Evolutionary conservation across 92 coral and sea anemone genomes (phyloP).

Genomic region (Palythoa grandis): DNA sequence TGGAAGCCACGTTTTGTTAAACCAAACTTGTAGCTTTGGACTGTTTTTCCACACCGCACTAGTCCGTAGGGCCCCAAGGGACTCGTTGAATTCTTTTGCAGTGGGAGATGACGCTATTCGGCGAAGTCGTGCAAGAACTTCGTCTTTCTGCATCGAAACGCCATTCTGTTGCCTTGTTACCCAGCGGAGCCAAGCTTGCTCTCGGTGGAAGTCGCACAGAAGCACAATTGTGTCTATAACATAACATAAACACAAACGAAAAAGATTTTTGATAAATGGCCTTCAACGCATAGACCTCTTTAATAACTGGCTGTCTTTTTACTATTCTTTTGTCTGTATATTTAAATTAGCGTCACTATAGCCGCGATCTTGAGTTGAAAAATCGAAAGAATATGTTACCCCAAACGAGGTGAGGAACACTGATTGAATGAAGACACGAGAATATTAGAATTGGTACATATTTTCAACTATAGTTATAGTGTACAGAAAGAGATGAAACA

Average conservation of each 20-base stretch:
- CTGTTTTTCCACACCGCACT: slow-evolving; percentile 26
- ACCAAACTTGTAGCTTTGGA: slow-evolving; percentile 32
- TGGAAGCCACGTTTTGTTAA: slow-evolving; percentile 37
- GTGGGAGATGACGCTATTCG: slow-evolving; percentile 23
- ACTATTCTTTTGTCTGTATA: slow-evolving; percentile 3
- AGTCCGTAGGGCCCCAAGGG: slow-evolving; percentile 1
- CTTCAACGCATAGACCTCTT: neutral
- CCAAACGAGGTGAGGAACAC: neutral
- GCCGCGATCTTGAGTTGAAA: neutral
- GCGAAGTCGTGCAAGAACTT: neutral
- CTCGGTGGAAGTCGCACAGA: slow-evolving; percentile 46
- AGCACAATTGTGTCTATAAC: slow-evolving; percentile 26
- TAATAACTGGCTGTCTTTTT: neutral
- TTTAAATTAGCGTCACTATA: neutral
- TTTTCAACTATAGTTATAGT: neutral
- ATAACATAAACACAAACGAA: neutral
- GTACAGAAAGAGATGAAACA: neutral
- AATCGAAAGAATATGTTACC: neutral
- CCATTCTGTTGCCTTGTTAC: slow-evolving; percentile 31
- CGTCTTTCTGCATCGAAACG: slow-evolving; percentile 18
- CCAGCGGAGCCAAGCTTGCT: slow-evolving; percentile 44
- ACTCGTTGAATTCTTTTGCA: neutral
- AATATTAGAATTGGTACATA: neutral
- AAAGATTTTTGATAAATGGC: slow-evolving; percentile 3
- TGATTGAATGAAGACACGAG: neutral